Evolutionary conservation across 2,113 vertebrate species (phyloP).

Genomic region (Paralichthys olivaceus): DNA sequence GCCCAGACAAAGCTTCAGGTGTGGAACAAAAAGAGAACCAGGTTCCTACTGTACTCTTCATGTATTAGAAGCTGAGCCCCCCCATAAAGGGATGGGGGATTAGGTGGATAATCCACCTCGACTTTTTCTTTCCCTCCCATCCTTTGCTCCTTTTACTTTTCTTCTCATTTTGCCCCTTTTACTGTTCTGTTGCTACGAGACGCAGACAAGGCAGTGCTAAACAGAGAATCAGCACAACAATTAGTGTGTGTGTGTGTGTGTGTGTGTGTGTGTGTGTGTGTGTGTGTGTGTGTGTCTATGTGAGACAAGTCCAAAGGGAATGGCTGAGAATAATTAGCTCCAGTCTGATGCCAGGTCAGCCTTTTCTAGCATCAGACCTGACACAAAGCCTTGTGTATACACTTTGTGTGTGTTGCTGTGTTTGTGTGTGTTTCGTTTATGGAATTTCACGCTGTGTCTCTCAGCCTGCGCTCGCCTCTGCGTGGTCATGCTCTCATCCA

Average conservation of each 20-base stretch:
- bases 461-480: neutral
- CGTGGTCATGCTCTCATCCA: conserved; percentile 11
- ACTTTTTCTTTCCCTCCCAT: conserved; percentile 64
- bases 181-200: conserved; percentile 55
- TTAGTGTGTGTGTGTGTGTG: conserved; percentile 30
- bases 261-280: neutral
- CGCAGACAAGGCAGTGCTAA: conserved; percentile 59
- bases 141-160: conserved; percentile 54
- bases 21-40: conserved; percentile 7
- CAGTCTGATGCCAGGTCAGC: conserved; percentile 59
- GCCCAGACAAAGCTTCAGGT: neutral
- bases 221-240: conserved; percentile 63
- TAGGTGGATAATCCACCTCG: conserved; percentile 74
- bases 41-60: conserved; percentile 62
- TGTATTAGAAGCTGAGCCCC: conserved; percentile 58
- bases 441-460: conserved; percentile 3
- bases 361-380: conserved; percentile 38
- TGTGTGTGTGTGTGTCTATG: neutral
- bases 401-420: conserved; percentile 4
- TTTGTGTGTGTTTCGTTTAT: neutral
- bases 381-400: conserved; percentile 10
- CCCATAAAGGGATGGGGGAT: conserved; percentile 64
- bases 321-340: conserved; percentile 67
- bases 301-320: conserved; percentile 54
- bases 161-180: conserved; percentile 59